phyloP scores from a whole-genome alignment of 2,113 vertebrate species.

The Macaca mulatta region DNA sequence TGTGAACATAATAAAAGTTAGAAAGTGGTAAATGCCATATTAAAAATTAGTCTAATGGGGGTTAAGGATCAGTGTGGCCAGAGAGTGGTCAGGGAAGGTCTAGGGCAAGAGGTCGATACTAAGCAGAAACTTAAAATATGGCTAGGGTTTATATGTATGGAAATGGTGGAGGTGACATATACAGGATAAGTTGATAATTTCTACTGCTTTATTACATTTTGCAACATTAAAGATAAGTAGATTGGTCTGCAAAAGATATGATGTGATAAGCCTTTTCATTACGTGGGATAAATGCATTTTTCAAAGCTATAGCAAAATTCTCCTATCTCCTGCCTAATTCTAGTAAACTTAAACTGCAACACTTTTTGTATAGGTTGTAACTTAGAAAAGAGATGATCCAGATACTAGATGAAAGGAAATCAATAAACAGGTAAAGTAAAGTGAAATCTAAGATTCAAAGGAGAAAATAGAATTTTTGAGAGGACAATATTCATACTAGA shows the following conservation, averaged over 20 bases:
- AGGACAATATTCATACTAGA: neutral
- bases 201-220: neutral
- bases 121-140: neutral
- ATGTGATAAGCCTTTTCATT: neutral
- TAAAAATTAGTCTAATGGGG: neutral
- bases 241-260: neutral
- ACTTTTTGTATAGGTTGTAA: neutral
- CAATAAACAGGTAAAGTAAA: conserved; percentile 42
- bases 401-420: conserved; percentile 44
- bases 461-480: conserved; percentile 47
- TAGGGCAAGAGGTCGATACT: neutral
- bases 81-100: neutral
- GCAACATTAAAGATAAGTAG: neutral
- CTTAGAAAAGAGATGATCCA: conserved; percentile 37
- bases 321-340: conserved; percentile 24
- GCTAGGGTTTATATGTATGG: neutral
- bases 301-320: neutral
- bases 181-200: neutral
- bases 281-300: neutral
- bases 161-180: rapidly evolving
- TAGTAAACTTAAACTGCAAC: neutral
- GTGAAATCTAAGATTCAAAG: conserved; percentile 34
- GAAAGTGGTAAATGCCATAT: neutral
- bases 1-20: neutral
- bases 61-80: neutral